phyloP scores from a whole-genome alignment of 2,113 vertebrate genomes.

The Laterallus jamaicensis region DNA sequence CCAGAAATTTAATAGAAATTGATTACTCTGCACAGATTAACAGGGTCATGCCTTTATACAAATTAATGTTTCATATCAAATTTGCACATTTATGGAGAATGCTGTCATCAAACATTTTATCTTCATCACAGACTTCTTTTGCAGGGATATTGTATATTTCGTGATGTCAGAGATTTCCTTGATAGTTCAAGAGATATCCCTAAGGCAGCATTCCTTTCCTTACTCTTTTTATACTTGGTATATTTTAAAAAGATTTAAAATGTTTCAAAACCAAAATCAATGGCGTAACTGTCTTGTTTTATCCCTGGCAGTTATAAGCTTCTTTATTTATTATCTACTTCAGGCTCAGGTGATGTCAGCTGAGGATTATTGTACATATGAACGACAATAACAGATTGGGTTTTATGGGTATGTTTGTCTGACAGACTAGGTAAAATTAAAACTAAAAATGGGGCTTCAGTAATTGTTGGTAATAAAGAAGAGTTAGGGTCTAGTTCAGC shows the following conservation, averaged over 20 bases:
- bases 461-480: conserved; percentile 37
- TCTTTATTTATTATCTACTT: background rate
- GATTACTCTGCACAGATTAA: background rate
- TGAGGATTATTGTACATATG: background rate
- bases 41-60: background rate
- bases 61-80: background rate
- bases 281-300: background rate
- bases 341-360: background rate
- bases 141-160: background rate
- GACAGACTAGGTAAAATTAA: conserved; percentile 1
- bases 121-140: background rate
- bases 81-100: background rate
- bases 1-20: background rate
- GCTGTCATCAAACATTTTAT: background rate
- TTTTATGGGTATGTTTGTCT: conserved; percentile 42
- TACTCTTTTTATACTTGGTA: background rate
- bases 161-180: background rate
- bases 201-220: background rate
- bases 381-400: background rate
- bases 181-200: background rate
- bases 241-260: background rate
- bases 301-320: background rate
- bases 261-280: background rate
- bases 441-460: conserved; percentile 1
- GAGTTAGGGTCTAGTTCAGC: conserved; percentile 20